phyloP scores from a whole-genome alignment of 2,888 invertebrate genomes.

The Iselma pallidipennis region DNA sequence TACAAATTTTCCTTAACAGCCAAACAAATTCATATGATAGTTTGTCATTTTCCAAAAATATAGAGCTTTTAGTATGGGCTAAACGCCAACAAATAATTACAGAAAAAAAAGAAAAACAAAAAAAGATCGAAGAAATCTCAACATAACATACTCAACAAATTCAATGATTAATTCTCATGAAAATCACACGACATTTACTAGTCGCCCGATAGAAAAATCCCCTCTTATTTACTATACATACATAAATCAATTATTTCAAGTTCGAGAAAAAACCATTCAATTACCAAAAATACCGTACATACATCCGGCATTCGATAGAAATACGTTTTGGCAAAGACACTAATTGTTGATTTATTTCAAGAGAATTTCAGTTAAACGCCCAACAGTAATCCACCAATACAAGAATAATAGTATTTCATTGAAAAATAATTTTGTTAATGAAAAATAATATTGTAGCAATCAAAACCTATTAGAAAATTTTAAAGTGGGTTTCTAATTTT shows the following conservation, averaged over 20 bases:
- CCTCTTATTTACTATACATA: neutral
- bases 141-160: too few species aligned
- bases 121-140: too few species aligned
- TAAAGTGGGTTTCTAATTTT: too few species aligned
- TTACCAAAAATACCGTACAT: neutral
- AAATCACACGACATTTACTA: neutral
- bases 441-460: too few species aligned
- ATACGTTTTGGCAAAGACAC: neutral
- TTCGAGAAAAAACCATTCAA: neutral
- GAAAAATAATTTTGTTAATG: neutral
- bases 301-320: neutral
- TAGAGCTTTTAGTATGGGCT: neutral
- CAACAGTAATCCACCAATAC: neutral
- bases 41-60: constrained; percentile 27
- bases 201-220: neutral
- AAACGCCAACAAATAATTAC: constrained; percentile 1
- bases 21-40: constrained; percentile 25
- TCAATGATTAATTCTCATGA: constrained; percentile 2
- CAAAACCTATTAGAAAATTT: too few species aligned
- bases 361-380: neutral
- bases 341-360: neutral
- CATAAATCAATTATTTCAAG: too few species aligned
- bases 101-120: neutral
- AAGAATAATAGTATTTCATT: neutral
- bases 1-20: too few species aligned